These are phyloP conservation scores for Hyposoter didymator DNA, from an alignment of 2,888 invertebrate species.

Conservation along the genomic window DNA sequence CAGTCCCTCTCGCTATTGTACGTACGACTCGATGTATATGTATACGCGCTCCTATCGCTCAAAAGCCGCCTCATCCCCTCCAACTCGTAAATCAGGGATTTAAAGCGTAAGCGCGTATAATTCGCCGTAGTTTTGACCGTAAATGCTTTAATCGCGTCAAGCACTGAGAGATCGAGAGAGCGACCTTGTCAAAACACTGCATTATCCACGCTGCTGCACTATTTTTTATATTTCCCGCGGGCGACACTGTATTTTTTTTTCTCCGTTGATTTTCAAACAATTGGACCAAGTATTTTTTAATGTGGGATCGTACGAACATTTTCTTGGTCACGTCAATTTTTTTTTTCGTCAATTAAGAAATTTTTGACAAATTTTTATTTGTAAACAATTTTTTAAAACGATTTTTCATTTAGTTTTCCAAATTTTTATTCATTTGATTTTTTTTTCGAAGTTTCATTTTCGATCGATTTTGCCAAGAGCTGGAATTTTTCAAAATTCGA, in stretches of 20 bases:
- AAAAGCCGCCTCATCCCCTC: slow-evolving; percentile 31
- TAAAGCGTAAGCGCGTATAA: slow-evolving; percentile 78
- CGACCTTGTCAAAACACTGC: slow-evolving; percentile 82
- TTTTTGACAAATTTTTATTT: too few species aligned
- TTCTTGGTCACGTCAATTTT: too few species aligned
- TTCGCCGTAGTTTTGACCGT: slow-evolving; percentile 81
- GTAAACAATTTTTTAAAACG: too few species aligned
- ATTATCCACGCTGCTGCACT: slow-evolving; percentile 77
- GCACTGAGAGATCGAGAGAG: slow-evolving; percentile 72
- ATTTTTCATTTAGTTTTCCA: too few species aligned
- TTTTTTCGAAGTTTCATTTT: too few species aligned
- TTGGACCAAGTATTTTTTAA: neutral
- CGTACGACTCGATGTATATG: slow-evolving; percentile 1
- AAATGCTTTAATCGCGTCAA: slow-evolving; percentile 82
- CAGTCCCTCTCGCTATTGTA: neutral
- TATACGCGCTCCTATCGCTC: slow-evolving; percentile 12
- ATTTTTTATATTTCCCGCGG: slow-evolving; percentile 41
- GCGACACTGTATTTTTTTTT: neutral
- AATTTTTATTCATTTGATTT: neutral
- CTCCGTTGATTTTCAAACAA: neutral
- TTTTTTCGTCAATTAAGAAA: too few species aligned
- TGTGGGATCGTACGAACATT: neutral
- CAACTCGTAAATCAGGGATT: slow-evolving; percentile 82
- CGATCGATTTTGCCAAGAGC: neutral
- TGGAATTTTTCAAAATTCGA: neutral